These are phyloP conservation scores for Buathra laborator DNA, from an alignment of 2,888 invertebrate species.

Conservation along the genomic window DNA sequence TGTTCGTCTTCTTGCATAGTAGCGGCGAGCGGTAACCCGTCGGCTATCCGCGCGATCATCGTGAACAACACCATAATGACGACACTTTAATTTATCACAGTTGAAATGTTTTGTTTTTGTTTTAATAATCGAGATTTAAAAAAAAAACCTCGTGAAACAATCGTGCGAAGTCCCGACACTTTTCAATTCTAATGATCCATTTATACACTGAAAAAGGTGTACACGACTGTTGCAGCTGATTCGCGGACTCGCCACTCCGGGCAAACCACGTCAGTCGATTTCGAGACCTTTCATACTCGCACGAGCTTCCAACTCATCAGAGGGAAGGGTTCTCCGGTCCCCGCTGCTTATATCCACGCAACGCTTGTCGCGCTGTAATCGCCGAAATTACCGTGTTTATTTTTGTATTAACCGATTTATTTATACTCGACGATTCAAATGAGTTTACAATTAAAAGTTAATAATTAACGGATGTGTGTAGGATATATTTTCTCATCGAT, in stretches of 20 bases:
- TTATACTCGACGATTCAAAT: background rate
- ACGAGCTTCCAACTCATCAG: slow-evolving; percentile 63
- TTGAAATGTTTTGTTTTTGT: slow-evolving; percentile 26
- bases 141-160: slow-evolving; percentile 35
- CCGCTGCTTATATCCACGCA: slow-evolving; percentile 14
- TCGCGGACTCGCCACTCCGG: slow-evolving; percentile 76
- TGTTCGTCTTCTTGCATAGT: slow-evolving; percentile 99
- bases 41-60: slow-evolving; percentile 98
- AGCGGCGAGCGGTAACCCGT: slow-evolving; percentile 97
- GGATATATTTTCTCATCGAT: background rate
- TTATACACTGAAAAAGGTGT: slow-evolving; percentile 63
- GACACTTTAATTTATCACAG: slow-evolving; percentile 19
- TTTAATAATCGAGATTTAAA: slow-evolving; percentile 32
- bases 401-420: background rate
- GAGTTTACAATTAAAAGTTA: background rate
- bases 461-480: background rate
- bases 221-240: slow-evolving; percentile 72
- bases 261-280: slow-evolving; percentile 80
- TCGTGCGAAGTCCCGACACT: slow-evolving; percentile 23
- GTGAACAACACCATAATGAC: slow-evolving; percentile 97
- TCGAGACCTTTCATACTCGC: slow-evolving; percentile 52
- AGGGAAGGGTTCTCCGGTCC: slow-evolving; percentile 30
- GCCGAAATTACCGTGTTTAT: background rate
- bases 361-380: slow-evolving; percentile 45
- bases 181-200: slow-evolving; percentile 71